Evolutionary conservation across 2,113 vertebrate genomes (phyloP), one percentile per base, ranked within the genome.

Genomic region (Eidolon helvum): DNA sequence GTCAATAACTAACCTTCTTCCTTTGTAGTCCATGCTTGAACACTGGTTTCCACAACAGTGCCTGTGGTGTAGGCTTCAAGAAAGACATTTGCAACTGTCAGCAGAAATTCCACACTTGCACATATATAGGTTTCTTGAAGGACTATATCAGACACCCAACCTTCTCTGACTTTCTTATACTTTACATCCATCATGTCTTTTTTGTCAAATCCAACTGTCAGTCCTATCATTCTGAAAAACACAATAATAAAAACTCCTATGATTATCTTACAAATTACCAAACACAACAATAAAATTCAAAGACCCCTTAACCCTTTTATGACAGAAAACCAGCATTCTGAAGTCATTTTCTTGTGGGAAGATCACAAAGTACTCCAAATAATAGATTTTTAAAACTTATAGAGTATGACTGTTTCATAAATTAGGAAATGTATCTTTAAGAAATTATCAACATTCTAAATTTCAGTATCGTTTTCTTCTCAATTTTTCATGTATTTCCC

Each of bases 71-170:
- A 99, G 89, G 99, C 99, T 94, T 99, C 99, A 28, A 99, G 96
- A 96, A 99, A 99, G 96, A 99, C 98, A 98, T 99, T 99, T 65
- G 98, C 99, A 93, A 99, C 99, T 0, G 99, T 99, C 92, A 99
- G 98, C 59, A 99, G 98, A 98, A 99, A 99, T 97, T 99, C 99
- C 98, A 99, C 99, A 98, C 99, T 99, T 94, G 99, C 99, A 97
- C 99, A 99, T 79, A 99, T 98, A 94, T 99, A 99, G 71, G 99
- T 98, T 95, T 99, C 99, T 98, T 99, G 99, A 91, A 99, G 98
- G 97, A 99, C 72, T 38, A 98, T 98, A 72, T 99, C 99, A 96
- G 96, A 45, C 10, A 90, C 90, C 65, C 98, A 99, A 87, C 99
- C 98, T 35, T 99, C 99, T 97, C 99, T 99, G n/a, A 99, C 98